Evolutionary conservation across 1,140 invertebrate species (phyloP).

Genomic region (Cataglyphis hispanica): DNA sequence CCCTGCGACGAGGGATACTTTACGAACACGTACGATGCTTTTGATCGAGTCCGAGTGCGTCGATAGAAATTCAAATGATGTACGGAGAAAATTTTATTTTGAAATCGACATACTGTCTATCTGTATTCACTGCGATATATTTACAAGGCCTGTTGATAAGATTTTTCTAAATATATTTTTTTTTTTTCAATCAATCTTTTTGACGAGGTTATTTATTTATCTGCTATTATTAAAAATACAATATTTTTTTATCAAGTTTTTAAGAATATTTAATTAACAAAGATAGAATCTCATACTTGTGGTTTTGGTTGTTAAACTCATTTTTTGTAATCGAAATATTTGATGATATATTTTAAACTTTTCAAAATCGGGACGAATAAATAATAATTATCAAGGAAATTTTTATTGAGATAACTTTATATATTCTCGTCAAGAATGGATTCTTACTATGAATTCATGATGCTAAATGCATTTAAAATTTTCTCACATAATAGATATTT

Average conservation of each 20-base stretch:
- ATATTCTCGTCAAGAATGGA: neutral
- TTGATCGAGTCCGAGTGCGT: conserved; percentile 65
- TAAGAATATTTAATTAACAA: neutral
- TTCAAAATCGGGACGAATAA: neutral
- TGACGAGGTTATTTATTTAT: neutral
- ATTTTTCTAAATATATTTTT: neutral
- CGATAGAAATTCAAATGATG: conserved; percentile 50
- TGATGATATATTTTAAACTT: neutral
- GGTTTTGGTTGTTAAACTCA: neutral
- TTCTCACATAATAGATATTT: conserved; percentile 46
- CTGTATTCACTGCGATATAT: neutral
- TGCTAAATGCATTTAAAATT: neutral
- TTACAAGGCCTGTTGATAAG: neutral
- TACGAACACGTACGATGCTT: conserved; percentile 48
- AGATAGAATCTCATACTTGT: neutral
- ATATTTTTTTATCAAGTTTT: neutral
- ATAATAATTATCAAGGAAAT: neutral
- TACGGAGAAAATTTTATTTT: conserved; percentile 14
- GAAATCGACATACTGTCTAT: conserved; percentile 20
- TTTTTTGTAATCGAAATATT: neutral
- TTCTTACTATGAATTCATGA: neutral
- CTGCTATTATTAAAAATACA: neutral
- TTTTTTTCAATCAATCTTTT: neutral
- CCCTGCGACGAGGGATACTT: conserved; percentile 6
- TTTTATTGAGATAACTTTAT: neutral